Evolutionary conservation across 2,888 invertebrate species (phyloP), one percentile per base, ranked within the genome.

Genomic region (Candidula unifasciata): DNA sequence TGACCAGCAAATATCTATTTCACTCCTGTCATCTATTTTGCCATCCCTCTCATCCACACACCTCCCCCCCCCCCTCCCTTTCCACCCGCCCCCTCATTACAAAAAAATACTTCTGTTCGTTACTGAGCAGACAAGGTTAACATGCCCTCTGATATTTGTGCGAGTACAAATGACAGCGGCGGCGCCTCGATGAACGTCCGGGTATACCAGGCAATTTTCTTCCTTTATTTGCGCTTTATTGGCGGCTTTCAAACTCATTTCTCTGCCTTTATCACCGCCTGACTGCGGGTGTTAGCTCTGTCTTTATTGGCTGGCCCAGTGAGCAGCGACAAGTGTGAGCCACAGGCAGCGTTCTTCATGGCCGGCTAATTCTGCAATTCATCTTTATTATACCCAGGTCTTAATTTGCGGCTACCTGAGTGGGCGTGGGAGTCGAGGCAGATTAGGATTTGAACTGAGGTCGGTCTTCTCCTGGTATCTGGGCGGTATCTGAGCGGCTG

Each of bases 301-400:
- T 85, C 74, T 81, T 77, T 77, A 85, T 78, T 78, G 81, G 81
- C 71, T 77, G 77, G 64, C 81, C 81, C 66, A 80, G 81, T 74
- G 66, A 35, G 81, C 8, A 78, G 64, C 77, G 85, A 71, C 85
- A 81, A 54, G 77, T 30, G 35, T 60, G 80, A 84, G 84, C 84
- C 52, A 27, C 21, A 33, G 66, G 35, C 0, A 21, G n/a, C n/a
- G 78, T 21, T 54, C 81, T 54, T 44, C 30, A 24, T 8, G 27
- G 37, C 74, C 30, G 37, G 54, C 78, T 77, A 81, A 78, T 85
- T 85, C 81, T 69, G 68, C 78, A 85, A 85, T 85, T 77, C 85
- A 85, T 85, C 85, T 85, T 85, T 85, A 85, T 85, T 81, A 85
- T 71, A 60, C 77, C 30, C 77, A 60, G 77, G 60, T 81, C 81